Evolutionary conservation across 1,140 invertebrate species (phyloP).

Genomic region (Ceratina australensis): DNA sequence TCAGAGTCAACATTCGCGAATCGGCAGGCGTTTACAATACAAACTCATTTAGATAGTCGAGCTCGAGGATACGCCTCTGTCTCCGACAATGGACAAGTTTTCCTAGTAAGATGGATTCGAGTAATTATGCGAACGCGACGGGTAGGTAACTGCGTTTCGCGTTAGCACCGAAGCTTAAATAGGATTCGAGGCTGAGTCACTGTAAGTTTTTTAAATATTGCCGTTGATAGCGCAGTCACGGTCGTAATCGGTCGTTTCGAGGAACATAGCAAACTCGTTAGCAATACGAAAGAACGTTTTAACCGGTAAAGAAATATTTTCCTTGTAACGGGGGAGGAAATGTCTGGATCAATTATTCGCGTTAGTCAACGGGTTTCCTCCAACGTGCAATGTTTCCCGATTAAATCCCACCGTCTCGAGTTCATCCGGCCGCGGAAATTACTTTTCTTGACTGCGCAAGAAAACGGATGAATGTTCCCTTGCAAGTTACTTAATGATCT

Average conservation of each 20-base stretch:
- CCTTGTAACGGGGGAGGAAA: not conserved
- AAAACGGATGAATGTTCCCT: conserved; percentile 12
- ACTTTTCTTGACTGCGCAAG: not conserved
- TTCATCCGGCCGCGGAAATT: conserved; percentile 30
- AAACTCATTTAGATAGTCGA: not conserved
- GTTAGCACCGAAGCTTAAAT: conserved; percentile 1
- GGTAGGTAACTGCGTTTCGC: not conserved
- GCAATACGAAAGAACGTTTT: not conserved
- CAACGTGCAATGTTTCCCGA: conserved; percentile 42
- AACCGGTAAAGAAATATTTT: not conserved
- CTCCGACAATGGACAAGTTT: not conserved
- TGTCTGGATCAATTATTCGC: not conserved
- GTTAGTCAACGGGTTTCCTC: conserved; percentile 24
- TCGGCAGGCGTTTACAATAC: not conserved
- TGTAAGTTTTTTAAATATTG: conserved; percentile 2
- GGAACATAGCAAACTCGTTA: not conserved
- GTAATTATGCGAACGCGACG: not conserved
- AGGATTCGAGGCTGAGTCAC: conserved; percentile 5
- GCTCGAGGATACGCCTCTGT: not conserved
- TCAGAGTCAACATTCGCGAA: too few relatives aligned
- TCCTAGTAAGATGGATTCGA: not conserved
- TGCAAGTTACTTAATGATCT: not conserved
- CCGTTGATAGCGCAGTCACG: not conserved
- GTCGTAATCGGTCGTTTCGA: not conserved
- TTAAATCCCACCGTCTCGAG: conserved; percentile 46